These are phyloP conservation scores for Myotis davidii DNA, from an alignment of 2,113 vertebrate genomes.

Conservation along the genomic window DNA sequence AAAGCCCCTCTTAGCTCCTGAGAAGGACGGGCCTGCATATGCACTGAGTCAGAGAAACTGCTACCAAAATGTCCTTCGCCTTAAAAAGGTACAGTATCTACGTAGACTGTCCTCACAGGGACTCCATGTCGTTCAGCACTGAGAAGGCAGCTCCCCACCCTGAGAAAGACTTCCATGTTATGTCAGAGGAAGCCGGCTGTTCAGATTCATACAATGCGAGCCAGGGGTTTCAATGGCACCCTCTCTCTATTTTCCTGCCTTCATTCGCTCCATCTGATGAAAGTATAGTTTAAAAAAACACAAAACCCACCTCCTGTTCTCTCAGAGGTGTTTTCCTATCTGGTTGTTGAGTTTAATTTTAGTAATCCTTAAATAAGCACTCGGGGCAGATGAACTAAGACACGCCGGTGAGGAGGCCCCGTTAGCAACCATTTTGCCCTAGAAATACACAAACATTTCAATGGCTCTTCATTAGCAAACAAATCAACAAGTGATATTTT, in stretches of 20 bases:
- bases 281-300: slow-evolving; percentile 14
- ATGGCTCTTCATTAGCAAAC: slow-evolving; percentile 94
- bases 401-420: slow-evolving; percentile 86
- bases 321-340: slow-evolving; percentile 74
- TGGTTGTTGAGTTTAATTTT: slow-evolving; percentile 85
- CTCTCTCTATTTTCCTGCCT: slow-evolving; percentile 65
- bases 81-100: not conserved
- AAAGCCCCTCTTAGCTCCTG: not conserved
- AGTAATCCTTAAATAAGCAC: slow-evolving; percentile 86
- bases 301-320: slow-evolving; percentile 63
- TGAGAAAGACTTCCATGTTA: not conserved
- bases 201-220: not conserved
- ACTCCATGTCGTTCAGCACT: not conserved
- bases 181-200: not conserved
- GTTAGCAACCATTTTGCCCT: slow-evolving; percentile 90
- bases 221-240: slow-evolving; percentile 52
- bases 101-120: not conserved
- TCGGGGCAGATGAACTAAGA: slow-evolving; percentile 83
- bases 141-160: not conserved
- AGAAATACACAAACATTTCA: slow-evolving; percentile 93
- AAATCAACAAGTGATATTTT: slow-evolving; percentile 95
- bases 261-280: slow-evolving; percentile 79
- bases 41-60: not conserved
- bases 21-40: not conserved
- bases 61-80: not conserved